Percentiles rank a stretch among this genome's conserved stretches.
Evolutionary conservation across 1,140 invertebrate species (phyloP).

Genomic region (Tetramorium alpestre): DNA sequence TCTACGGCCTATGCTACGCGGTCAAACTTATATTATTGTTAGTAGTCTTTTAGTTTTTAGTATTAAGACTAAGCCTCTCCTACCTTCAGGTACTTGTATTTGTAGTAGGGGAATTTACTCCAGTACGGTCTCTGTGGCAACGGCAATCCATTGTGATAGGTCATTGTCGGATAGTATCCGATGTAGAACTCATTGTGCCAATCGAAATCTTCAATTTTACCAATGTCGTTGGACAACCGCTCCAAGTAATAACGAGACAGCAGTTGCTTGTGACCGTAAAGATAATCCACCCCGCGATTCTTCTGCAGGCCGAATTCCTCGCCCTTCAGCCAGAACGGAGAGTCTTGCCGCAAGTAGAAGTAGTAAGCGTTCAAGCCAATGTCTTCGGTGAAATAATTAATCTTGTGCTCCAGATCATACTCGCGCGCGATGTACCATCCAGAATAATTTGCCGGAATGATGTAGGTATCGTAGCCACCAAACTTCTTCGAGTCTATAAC

Average conservation of each 20-base stretch:
- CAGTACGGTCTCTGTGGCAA: constrained; percentile 72
- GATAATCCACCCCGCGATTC: constrained; percentile 77
- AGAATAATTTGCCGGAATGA: constrained; percentile 86
- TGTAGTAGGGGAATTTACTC: constrained; percentile 74
- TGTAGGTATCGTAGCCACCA: constrained; percentile 61
- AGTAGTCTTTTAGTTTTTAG: background rate
- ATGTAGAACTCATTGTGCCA: constrained; percentile 75
- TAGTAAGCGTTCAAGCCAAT: constrained; percentile 90
- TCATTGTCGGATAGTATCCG: constrained; percentile 78
- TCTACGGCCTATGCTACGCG: background rate
- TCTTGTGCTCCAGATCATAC: constrained; percentile 84
- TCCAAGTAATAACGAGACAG: constrained; percentile 80
- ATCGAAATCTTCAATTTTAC: constrained; percentile 76
- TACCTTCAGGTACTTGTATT: constrained; percentile 74
- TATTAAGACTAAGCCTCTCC: background rate
- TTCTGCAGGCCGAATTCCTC: constrained; percentile 74
- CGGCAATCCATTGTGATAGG: constrained; percentile 76
- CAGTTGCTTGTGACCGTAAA: constrained; percentile 79
- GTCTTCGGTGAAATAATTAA: constrained; percentile 90
- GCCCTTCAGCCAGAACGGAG: constrained; percentile 85
- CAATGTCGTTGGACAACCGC: constrained; percentile 77
- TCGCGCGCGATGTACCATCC: constrained; percentile 84
- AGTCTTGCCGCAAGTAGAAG: constrained; percentile 85
- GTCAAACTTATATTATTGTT: background rate
- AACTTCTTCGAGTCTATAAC: constrained; percentile 37